phyloP scores from a whole-genome alignment of 2,113 vertebrate genomes.

The Laterallus jamaicensis region DNA sequence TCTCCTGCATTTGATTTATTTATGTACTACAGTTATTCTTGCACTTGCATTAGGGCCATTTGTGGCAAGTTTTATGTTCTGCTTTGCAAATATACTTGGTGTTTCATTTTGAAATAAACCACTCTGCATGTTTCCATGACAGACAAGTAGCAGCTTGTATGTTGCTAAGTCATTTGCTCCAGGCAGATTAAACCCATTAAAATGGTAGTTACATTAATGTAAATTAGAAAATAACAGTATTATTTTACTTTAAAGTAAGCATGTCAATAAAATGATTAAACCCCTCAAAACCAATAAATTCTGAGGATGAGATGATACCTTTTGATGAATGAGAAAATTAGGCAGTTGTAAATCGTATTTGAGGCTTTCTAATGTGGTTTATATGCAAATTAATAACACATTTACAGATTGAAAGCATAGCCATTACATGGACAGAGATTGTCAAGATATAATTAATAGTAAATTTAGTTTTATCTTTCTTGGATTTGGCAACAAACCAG shows the following conservation, averaged over 20 bases:
- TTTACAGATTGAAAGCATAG: not conserved
- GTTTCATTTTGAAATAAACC: not conserved
- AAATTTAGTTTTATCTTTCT: not conserved
- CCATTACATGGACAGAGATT: not conserved
- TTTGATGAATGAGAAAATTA: constrained; percentile 23
- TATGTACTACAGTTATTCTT: not conserved
- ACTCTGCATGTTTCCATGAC: not conserved
- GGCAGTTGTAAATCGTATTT: not conserved
- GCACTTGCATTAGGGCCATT: not conserved
- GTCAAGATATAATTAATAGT: not conserved
- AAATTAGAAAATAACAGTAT: constrained; percentile 7
- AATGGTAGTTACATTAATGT: not conserved
- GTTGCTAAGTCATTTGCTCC: not conserved
- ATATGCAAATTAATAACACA: constrained; percentile 18
- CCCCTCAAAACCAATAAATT: not conserved
- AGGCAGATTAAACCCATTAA: not conserved
- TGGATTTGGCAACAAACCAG: not conserved
- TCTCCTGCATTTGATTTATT: not conserved
- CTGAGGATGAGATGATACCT: not conserved
- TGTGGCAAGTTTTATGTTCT: not conserved
- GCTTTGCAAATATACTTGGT: not conserved
- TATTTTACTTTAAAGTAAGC: not conserved
- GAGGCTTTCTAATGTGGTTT: not conserved
- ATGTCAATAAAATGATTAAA: not conserved
- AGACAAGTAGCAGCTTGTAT: not conserved